phyloP scores from a whole-genome alignment of 1,140 invertebrate species.

The Hylaeus anthracinus region DNA sequence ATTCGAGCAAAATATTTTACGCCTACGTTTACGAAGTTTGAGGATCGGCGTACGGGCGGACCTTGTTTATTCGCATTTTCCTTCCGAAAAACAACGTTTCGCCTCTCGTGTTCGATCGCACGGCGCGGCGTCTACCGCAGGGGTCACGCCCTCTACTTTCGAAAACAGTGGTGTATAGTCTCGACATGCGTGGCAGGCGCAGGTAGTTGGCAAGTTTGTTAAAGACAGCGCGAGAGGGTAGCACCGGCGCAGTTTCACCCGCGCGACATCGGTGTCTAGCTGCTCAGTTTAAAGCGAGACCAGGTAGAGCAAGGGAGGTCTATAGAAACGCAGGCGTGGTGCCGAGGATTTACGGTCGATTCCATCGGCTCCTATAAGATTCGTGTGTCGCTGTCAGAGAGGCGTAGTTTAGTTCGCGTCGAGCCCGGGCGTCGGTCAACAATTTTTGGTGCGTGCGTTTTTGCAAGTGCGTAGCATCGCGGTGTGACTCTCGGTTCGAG shows the following conservation, averaged over 20 bases:
- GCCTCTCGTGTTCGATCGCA: too few species aligned
- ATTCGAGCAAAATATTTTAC: too few species aligned
- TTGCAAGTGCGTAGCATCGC: constrained; percentile 6
- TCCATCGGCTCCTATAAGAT: constrained; percentile 7
- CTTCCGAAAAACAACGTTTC: too few species aligned
- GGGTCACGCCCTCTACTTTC: too few species aligned
- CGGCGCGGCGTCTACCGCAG: too few species aligned
- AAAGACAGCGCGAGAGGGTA: not conserved
- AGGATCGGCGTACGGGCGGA: too few species aligned
- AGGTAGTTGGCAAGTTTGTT: not conserved
- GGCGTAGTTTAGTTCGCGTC: constrained; percentile 34
- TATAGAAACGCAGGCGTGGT: constrained; percentile 50
- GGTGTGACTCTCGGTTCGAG: not conserved
- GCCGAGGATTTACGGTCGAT: constrained; percentile 42
- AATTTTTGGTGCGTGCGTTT: constrained; percentile 6
- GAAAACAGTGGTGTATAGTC: too few species aligned
- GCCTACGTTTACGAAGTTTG: too few species aligned
- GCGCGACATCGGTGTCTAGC: not conserved
- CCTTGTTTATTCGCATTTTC: too few species aligned
- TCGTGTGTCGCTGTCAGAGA: not conserved
- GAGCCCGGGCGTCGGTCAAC: constrained; percentile 39
- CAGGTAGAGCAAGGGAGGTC: constrained; percentile 29
- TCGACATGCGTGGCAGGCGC: too few species aligned
- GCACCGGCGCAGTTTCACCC: constrained; percentile 6
- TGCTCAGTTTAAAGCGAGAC: constrained; percentile 15